Evolutionary conservation across 2,888 invertebrate genomes (phyloP).

Genomic region (Melolontha melolontha): DNA sequence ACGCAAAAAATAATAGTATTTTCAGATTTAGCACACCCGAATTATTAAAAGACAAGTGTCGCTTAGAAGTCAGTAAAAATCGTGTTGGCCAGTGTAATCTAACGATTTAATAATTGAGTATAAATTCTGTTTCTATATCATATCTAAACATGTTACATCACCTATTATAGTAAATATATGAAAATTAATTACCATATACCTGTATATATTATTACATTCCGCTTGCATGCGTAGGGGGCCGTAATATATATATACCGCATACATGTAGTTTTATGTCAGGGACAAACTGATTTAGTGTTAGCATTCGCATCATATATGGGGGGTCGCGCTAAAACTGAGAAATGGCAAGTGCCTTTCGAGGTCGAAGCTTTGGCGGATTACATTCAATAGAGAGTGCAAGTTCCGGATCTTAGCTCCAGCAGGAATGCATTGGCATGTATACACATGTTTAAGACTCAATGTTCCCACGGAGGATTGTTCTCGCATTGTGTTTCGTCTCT

Average conservation of each 20-base stretch:
- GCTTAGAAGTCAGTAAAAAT: no score
- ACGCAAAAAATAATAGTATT: no score
- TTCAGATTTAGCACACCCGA: no score
- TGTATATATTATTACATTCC: no score
- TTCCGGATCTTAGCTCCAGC: slow-evolving; percentile 55
- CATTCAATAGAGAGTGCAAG: slow-evolving; percentile 61
- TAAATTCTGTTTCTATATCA: no score
- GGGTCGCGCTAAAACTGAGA: slow-evolving; percentile 57
- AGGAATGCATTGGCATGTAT: slow-evolving; percentile 60
- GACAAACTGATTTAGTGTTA: slow-evolving; percentile 35
- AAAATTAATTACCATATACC: no score
- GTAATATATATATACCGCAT: neutral
- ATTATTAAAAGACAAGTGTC: no score
- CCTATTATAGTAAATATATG: no score
- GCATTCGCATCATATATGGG: slow-evolving; percentile 43
- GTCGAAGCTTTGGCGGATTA: slow-evolving; percentile 58
- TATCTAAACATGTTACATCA: no score
- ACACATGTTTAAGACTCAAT: slow-evolving; percentile 61
- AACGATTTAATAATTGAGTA: no score
- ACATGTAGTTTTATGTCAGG: slow-evolving; percentile 1
- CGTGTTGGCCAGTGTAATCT: no score
- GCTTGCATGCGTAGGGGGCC: no score
- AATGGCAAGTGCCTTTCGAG: slow-evolving; percentile 61
- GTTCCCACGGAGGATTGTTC: slow-evolving; percentile 62
- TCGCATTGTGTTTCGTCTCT: slow-evolving; percentile 26